Conservation (phyloP, 2,797 vertebrate genomes). For the Falco rusticolus region DNA sequence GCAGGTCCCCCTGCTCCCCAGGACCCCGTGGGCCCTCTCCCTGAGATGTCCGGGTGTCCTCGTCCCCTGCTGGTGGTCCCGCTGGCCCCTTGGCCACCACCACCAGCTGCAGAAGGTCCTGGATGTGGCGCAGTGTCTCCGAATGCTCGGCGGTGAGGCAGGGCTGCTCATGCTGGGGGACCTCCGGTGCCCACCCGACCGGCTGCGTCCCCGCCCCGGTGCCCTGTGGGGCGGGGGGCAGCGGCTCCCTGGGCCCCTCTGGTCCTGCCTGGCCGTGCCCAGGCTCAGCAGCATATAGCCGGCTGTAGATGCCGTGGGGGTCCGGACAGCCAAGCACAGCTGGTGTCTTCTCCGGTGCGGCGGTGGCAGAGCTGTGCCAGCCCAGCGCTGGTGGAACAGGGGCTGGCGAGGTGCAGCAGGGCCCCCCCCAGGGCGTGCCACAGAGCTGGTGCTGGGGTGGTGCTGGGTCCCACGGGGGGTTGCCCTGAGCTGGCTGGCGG, state of each 20-base stretch:
- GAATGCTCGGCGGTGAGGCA: conserved; percentile 75
- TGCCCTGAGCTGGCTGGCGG: conserved; percentile 39
- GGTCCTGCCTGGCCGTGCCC: background rate
- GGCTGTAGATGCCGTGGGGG: background rate
- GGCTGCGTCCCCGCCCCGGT: background rate
- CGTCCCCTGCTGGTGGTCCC: conserved; percentile 74
- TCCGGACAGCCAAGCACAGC: background rate
- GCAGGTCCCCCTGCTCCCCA: conserved; percentile 80
- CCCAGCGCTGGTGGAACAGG: background rate
- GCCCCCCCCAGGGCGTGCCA: background rate
- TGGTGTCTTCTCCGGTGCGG: background rate
- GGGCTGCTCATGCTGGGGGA: background rate
- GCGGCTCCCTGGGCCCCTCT: background rate
- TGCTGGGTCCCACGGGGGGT: background rate
- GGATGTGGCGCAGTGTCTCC: conserved; percentile 80
- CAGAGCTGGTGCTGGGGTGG: conserved; percentile 23
- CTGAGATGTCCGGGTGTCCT: conserved; percentile 71
- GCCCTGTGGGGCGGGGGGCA: background rate
- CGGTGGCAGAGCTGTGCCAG: background rate
- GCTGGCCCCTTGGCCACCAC: conserved; percentile 80
- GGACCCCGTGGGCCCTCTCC: conserved; percentile 1
- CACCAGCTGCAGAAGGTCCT: conserved; percentile 85
- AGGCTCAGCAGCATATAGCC: fast-evolving
- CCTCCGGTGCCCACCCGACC: background rate
- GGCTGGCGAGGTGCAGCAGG: conserved; percentile 7